phyloP scores from a whole-genome alignment of 2,888 invertebrate genomes.

The Exephanes ischioxanthus region DNA sequence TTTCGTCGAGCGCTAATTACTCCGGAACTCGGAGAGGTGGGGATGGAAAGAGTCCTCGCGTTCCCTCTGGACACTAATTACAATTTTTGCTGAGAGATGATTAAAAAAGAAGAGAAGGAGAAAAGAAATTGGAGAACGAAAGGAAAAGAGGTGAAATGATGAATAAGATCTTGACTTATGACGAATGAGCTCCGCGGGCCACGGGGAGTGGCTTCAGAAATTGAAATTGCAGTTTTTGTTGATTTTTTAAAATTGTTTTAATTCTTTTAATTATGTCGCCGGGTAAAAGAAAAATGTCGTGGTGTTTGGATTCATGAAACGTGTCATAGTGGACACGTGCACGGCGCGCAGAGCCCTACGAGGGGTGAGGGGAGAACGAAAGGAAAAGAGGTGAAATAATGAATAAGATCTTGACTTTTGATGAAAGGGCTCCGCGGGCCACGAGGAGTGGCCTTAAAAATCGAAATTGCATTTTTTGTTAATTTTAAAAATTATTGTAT shows the following conservation, averaged over 20 bases:
- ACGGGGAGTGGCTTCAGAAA: neutral
- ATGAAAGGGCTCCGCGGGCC: conserved; percentile 10
- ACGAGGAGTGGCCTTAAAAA: neutral
- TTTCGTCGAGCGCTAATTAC: conserved; percentile 66
- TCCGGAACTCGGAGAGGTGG: conserved; percentile 31
- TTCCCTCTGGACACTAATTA: conserved; percentile 61
- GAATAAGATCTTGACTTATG: conserved; percentile 22
- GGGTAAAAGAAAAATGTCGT: neutral
- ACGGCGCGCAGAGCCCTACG: neutral
- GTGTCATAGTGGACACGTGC: conserved; percentile 32
- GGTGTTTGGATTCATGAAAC: conserved; percentile 13
- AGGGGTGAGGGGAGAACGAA: neutral
- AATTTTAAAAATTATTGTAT: neutral
- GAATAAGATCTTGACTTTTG: conserved; percentile 20
- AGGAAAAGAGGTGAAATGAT: conserved; percentile 9
- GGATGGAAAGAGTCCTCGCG: conserved; percentile 22
- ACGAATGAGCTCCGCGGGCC: conserved; percentile 16
- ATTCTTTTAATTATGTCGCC: neutral
- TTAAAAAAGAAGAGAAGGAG: conserved; percentile 27
- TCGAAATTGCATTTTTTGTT: conserved; percentile 6
- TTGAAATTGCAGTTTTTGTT: conserved; percentile 13
- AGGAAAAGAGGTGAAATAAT: neutral
- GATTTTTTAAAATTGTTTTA: conserved; percentile 1
- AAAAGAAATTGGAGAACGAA: conserved; percentile 9
- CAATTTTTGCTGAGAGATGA: conserved; percentile 37